Percentiles rank a stretch among this genome's conserved stretches.
Evolutionary conservation across 2,888 invertebrate genomes (phyloP).

Genomic region (Metacarcinus magister): DNA sequence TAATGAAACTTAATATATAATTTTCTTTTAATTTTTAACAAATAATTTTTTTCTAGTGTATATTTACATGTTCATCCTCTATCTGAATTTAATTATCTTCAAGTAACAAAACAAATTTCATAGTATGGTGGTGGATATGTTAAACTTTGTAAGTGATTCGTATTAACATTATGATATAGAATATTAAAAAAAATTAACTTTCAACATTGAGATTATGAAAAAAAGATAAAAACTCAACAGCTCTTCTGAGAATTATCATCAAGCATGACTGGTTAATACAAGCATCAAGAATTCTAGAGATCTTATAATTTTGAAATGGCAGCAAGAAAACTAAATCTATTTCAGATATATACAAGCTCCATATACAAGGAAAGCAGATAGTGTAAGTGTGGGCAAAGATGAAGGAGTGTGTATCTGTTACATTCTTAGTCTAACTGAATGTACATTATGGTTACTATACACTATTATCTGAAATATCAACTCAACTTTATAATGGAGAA

Average conservation of each 20-base stretch:
- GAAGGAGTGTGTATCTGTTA: constrained; percentile 15
- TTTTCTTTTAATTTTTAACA: background rate
- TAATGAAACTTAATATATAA: background rate
- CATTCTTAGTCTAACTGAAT: constrained; percentile 27
- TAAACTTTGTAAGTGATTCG: background rate
- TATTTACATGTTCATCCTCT: background rate
- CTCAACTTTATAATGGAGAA: background rate
- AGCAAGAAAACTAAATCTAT: constrained; percentile 40
- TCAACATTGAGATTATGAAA: background rate
- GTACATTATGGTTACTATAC: constrained; percentile 18
- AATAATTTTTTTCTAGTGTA: background rate
- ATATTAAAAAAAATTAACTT: background rate
- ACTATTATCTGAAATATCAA: background rate
- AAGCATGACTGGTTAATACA: constrained; percentile 11
- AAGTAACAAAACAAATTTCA: background rate
- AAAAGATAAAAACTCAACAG: background rate
- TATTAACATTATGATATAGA: background rate
- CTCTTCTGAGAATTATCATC: background rate
- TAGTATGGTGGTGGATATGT: background rate
- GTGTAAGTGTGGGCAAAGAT: constrained; percentile 5
- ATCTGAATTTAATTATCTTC: background rate
- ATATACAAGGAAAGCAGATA: constrained; percentile 8
- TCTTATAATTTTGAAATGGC: constrained; percentile 17
- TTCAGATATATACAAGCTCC: constrained; percentile 40
- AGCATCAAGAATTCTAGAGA: background rate